These are phyloP conservation scores for Drosophila suboccidentalis DNA, from an alignment of 2,888 invertebrate genomes.

Conservation along the genomic window DNA sequence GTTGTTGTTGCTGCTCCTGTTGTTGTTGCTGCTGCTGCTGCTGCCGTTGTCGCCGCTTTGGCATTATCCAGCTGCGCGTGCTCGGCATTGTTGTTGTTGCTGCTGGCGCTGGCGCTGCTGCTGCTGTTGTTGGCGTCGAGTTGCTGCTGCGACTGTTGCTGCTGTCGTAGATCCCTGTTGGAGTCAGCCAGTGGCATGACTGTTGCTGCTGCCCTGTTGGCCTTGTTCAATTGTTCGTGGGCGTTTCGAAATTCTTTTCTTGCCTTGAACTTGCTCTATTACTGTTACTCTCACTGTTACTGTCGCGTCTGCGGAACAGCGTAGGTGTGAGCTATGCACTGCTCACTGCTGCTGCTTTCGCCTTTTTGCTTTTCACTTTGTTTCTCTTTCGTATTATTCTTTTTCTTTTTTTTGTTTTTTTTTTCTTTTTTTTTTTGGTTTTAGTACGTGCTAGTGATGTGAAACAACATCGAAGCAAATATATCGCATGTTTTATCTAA, in stretches of 20 bases:
- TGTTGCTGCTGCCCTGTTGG: constrained; percentile 57
- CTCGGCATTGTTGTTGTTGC: constrained; percentile 51
- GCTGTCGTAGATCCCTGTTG: constrained; percentile 82
- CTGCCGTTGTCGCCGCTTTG: constrained; percentile 47
- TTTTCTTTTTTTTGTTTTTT: constrained; percentile 17
- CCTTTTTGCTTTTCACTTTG: constrained; percentile 47
- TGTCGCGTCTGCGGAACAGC: constrained; percentile 23
- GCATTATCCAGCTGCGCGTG: constrained; percentile 55
- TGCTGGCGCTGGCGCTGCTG: constrained; percentile 46
- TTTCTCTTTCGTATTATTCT: constrained; percentile 34
- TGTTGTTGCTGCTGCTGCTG: constrained; percentile 21
- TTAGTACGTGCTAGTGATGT: constrained; percentile 43
- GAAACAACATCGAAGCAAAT: constrained; percentile 15
- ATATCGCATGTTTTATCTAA: constrained; percentile 1
- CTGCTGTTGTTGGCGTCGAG: constrained; percentile 61
- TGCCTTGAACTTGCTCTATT: constrained; percentile 23
- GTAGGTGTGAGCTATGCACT: constrained; percentile 35
- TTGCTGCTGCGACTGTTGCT: constrained; percentile 47
- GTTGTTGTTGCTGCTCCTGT: constrained; percentile 25
- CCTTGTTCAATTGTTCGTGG: constrained; percentile 46
- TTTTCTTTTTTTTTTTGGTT: constrained; percentile 35
- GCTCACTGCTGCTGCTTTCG: constrained; percentile 43
- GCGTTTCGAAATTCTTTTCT: constrained; percentile 43
- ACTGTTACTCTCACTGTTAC: constrained; percentile 16
- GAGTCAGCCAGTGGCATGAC: constrained; percentile 85